These are phyloP conservation scores for Eubucco bourcierii DNA, from an alignment of 2,113 vertebrate species.

Conservation along the genomic window DNA sequence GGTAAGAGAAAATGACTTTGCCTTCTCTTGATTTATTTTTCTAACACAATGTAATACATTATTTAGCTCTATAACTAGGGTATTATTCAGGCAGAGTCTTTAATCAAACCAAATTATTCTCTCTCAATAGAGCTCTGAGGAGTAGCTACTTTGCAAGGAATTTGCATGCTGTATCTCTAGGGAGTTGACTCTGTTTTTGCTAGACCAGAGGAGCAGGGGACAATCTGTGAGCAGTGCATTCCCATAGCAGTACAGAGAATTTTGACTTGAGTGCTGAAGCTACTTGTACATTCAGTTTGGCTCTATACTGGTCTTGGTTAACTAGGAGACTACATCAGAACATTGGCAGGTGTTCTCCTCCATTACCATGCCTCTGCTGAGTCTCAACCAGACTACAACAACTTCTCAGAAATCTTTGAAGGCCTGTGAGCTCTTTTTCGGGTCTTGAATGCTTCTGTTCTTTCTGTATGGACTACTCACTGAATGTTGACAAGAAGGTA, in stretches of 20 bases:
- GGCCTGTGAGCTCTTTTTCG: background rate
- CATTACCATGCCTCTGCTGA: background rate
- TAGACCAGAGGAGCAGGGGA: background rate
- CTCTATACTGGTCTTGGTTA: background rate
- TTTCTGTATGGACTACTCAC: background rate
- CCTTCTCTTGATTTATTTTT: constrained; percentile 43
- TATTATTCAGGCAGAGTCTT: constrained; percentile 27
- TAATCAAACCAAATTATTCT: constrained; percentile 24
- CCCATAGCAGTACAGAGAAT: background rate
- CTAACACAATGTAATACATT: constrained; percentile 36
- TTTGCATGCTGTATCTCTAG: background rate
- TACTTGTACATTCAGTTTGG: background rate
- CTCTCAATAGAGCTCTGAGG: background rate
- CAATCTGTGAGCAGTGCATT: background rate
- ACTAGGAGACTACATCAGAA: background rate
- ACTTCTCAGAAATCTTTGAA: background rate
- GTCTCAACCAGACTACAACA: background rate
- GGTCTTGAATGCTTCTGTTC: background rate
- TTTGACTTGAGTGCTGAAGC: background rate
- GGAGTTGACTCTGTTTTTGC: background rate
- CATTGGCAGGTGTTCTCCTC: background rate
- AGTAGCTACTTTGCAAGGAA: background rate
- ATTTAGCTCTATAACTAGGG: constrained; percentile 24
- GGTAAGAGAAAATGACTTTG: constrained; percentile 5
- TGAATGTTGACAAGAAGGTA: background rate